Base-by-base conservation (phyloP, 2,113 vertebrate species). In the Varanus komodoensis region DNA sequence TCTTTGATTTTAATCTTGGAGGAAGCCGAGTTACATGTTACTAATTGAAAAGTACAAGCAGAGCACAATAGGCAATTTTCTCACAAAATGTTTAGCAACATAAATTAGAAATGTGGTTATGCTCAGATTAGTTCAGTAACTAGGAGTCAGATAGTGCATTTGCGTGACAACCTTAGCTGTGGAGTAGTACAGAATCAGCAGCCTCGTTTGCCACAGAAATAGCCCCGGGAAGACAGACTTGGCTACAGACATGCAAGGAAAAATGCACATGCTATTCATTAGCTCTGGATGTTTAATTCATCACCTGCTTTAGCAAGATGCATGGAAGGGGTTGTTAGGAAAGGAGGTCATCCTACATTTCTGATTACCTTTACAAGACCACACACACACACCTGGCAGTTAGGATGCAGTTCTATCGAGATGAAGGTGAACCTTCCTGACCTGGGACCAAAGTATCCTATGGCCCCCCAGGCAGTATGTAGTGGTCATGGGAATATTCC, bases 1-100 rank as follows among this genome's bases (percentile, higher is more conserved):
- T 94, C 89, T 93, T 92, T 93, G 87, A 95, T 96, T 96, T 94
- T 93, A 93, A 95, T 95, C 95, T 94, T 92, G 73, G 86, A 61
- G 89, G 87, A 95, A 90, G 75, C 77, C 74, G 82, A 91, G 57
- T 61, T 92, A 87, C 90, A 92, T 71, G 91, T n/a, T 71, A 91
- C 91, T 93, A 95, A 95, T 91, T 69, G 93, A 91, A 96, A 93
- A 91, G 74, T 77, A 92, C 74, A 93, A 88, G 79, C 38, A 86
- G 57, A 95, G 84, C 78, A 89, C 57, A 94, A 91, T 57, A 93
- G 82, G 19, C 86, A 94, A 91, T 95, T 94, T 93, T 86, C 84
- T 93, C 29, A 48, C 93, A 92, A 95, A 86, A 86, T 92, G 12
- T 94, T 94, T 92, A 92, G 90, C 34, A 93, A 88, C 17, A 81